A percentile compares a stretch with the other conserved stretches of the same genome.
These are phyloP conservation scores for Sciurus carolinensis DNA, from an alignment of 2,797 vertebrate genomes.

Conservation along the genomic window DNA sequence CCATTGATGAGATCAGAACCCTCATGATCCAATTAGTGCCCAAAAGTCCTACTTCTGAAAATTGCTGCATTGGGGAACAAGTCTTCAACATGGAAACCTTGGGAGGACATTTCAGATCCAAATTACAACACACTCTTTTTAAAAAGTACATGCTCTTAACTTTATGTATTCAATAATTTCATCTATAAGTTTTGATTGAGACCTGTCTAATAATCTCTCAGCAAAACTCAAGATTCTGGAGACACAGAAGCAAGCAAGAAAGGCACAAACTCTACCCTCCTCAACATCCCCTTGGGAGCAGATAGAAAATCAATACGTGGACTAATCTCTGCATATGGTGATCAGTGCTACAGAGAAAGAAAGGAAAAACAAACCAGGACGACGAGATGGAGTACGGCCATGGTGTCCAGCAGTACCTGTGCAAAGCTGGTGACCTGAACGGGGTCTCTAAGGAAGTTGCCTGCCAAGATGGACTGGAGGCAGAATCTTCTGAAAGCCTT, in stretches of 20 bases:
- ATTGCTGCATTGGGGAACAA: too few species aligned
- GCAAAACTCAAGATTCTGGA: background rate
- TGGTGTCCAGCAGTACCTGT: background rate
- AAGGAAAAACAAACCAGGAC: background rate
- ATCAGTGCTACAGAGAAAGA: background rate
- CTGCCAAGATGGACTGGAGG: background rate
- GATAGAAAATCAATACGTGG: conserved; percentile 19
- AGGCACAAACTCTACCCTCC: background rate
- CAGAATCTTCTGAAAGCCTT: background rate
- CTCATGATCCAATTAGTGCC: too few species aligned
- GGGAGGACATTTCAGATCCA: too few species aligned
- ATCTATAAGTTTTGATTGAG: background rate
- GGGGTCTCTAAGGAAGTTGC: background rate
- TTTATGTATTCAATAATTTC: background rate
- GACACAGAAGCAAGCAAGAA: background rate
- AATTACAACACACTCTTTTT: background rate
- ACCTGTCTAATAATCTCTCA: background rate
- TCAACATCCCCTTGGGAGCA: background rate
- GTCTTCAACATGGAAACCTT: too few species aligned
- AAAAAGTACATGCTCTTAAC: background rate
- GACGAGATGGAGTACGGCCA: background rate
- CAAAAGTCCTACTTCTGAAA: too few species aligned
- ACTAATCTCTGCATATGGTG: background rate
- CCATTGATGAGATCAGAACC: too few species aligned
- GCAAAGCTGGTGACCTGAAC: rapidly evolving